phyloP scores from a whole-genome alignment of 2,113 vertebrate genomes.

The Hyaena hyaena region DNA sequence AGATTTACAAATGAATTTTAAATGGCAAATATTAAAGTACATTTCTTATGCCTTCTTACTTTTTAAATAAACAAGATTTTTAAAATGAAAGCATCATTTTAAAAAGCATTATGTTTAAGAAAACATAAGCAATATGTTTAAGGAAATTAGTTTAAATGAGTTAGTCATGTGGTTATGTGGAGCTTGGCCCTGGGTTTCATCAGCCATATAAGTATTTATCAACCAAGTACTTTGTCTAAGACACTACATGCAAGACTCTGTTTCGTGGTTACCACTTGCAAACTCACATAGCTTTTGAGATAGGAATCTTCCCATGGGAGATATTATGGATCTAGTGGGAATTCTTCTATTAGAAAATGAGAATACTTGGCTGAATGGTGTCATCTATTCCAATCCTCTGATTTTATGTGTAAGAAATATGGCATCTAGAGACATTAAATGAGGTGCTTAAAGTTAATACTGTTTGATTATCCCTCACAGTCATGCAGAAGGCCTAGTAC shows the following conservation, averaged over 20 bases:
- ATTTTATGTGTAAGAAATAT: background rate
- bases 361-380: background rate
- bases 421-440: background rate
- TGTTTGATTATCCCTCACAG: background rate
- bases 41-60: background rate
- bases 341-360: background rate
- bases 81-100: background rate
- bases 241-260: background rate
- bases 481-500: background rate
- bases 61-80: conserved; percentile 14
- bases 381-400: background rate
- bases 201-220: background rate
- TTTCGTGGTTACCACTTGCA: background rate
- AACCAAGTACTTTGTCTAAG: background rate
- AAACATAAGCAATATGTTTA: background rate
- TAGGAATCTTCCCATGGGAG: background rate
- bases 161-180: background rate
- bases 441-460: background rate
- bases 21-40: background rate
- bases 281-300: background rate
- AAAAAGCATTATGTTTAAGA: background rate
- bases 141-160: background rate
- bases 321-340: background rate
- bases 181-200: background rate
- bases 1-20: conserved; percentile 30